Conservation (phyloP, 1,140 invertebrate genomes). For the Aphaenogaster rudis region DNA sequence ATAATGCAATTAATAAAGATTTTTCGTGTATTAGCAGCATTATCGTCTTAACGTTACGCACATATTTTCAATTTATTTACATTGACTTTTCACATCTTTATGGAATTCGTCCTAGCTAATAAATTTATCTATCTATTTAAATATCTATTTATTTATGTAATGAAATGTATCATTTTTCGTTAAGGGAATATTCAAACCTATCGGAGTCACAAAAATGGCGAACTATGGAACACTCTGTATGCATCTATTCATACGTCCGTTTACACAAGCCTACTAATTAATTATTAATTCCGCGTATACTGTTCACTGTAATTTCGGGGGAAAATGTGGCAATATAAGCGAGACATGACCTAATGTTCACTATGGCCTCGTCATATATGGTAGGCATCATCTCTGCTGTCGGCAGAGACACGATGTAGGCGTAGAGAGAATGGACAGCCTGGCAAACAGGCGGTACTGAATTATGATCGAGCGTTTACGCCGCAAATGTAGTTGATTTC, state of each 20-base stretch:
- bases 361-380: conserved; percentile 22
- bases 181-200: neutral
- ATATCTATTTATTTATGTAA: neutral
- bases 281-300: conserved; percentile 30
- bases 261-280: conserved; percentile 1
- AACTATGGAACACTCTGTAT: neutral
- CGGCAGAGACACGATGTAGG: conserved; percentile 59
- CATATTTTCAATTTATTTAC: conserved; percentile 2
- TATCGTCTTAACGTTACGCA: neutral
- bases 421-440: conserved; percentile 49
- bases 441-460: conserved; percentile 63
- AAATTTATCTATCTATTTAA: neutral
- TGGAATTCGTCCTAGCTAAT: neutral
- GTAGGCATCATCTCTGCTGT: conserved; percentile 56
- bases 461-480: conserved; percentile 51
- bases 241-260: neutral
- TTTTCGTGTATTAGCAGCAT: neutral
- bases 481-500: conserved; percentile 54
- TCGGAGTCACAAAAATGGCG: neutral
- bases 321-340: conserved; percentile 45
- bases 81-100: neutral
- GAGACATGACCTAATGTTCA: conserved; percentile 38
- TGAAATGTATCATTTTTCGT: neutral
- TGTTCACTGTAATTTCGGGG: conserved; percentile 34
- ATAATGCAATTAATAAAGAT: conserved; percentile 3